These are phyloP conservation scores for Xanthia togata DNA, from an alignment of 2,888 invertebrate species.

Conservation along the genomic window DNA sequence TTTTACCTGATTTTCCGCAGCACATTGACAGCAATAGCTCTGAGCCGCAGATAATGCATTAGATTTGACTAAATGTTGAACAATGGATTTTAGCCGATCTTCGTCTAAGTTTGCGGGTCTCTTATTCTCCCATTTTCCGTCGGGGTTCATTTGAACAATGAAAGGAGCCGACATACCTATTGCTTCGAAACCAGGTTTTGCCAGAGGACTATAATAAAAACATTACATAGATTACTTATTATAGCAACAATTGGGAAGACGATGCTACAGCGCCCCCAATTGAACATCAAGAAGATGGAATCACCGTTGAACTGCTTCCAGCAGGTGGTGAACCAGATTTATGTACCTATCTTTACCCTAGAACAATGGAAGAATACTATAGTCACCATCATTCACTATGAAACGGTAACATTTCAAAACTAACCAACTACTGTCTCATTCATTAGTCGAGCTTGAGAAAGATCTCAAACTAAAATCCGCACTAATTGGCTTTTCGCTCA, in stretches of 20 bases:
- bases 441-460: too few species aligned
- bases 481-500: not conserved
- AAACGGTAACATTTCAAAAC: not conserved
- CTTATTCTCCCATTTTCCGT: slow-evolving; percentile 82
- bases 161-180: slow-evolving; percentile 74
- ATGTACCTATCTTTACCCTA: not conserved
- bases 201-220: slow-evolving; percentile 72
- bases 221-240: not conserved
- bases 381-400: too few species aligned
- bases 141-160: slow-evolving; percentile 82
- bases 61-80: slow-evolving; percentile 79
- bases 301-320: not conserved
- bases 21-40: slow-evolving; percentile 84
- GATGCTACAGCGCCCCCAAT: too few species aligned
- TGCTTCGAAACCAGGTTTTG: slow-evolving; percentile 78
- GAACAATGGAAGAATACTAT: not conserved
- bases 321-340: not conserved
- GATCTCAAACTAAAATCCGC: not conserved
- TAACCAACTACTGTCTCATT: not conserved
- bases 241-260: not conserved
- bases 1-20: slow-evolving; percentile 75
- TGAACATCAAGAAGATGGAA: not conserved
- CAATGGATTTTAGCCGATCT: slow-evolving; percentile 77
- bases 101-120: slow-evolving; percentile 80
- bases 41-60: slow-evolving; percentile 81